phyloP scores from a whole-genome alignment of 2,797 vertebrate genomes.

The Spea hammondii region DNA sequence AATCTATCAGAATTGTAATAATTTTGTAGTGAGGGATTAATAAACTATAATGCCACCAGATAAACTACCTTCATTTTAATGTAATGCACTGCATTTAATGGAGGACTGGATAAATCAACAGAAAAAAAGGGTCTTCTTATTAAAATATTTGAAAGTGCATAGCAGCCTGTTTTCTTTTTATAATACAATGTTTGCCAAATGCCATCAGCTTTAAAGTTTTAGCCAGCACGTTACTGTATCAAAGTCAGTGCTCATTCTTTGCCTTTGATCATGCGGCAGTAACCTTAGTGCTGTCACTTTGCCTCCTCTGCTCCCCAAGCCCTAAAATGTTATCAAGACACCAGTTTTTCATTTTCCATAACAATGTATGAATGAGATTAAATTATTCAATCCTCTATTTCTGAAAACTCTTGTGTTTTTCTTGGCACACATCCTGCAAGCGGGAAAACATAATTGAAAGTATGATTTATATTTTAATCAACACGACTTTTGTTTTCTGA shows the following conservation, averaged over 20 bases:
- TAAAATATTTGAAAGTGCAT: constrained; percentile 21
- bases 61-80: too few relatives aligned
- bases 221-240: constrained; percentile 36
- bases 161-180: constrained; percentile 41
- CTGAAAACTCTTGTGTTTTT: constrained; percentile 19
- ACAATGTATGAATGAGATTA: constrained; percentile 33
- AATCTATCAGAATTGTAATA: too few relatives aligned
- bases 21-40: too few relatives aligned
- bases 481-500: constrained; percentile 17
- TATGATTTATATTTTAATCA: constrained; percentile 43
- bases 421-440: constrained; percentile 32
- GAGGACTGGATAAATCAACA: too few relatives aligned
- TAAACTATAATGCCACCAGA: too few relatives aligned
- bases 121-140: neutral
- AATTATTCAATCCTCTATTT: constrained; percentile 25
- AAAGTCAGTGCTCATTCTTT: constrained; percentile 25
- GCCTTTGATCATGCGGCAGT: constrained; percentile 41
- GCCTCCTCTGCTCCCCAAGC: constrained; percentile 13
- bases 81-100: too few relatives aligned
- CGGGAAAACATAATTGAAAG: constrained; percentile 37
- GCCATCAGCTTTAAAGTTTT: constrained; percentile 26
- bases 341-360: constrained; percentile 39
- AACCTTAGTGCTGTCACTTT: constrained; percentile 21
- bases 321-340: constrained; percentile 38
- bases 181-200: constrained; percentile 23